Base-by-base conservation (phyloP, 2,888 invertebrate genomes). In the Phania funesta region DNA sequence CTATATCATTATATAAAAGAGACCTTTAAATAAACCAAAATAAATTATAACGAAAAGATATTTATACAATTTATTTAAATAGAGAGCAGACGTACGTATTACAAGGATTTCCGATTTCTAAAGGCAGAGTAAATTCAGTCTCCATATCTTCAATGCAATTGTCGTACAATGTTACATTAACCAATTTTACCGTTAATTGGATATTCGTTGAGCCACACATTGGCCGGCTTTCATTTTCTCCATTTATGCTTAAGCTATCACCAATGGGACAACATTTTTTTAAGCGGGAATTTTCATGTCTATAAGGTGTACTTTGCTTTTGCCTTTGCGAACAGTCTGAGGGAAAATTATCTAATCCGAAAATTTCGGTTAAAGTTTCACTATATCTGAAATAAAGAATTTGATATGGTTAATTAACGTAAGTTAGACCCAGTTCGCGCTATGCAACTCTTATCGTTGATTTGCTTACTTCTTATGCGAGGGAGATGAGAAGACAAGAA, bases 91-190 rank as follows among this genome's bases (percentile, higher is more conserved):
- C 87, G 85, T 86, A 90, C 90, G 87, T 87, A 84, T 90, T 90
- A 50, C 91, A 91, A 3, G 90, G 89, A 86, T 90, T 90, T 6
- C 89, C 90, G 56, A 90, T 88, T 76, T 88, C 88, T 38, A 87
- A 84, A 0, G 86, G 84, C 32, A 91, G 78, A 9, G 75, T 68
- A 0, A 90, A 84, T 2, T 62, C 46, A 2, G 84, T 77, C 83
- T 91, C 91, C 64, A 86, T 85, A 73, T 90, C 90, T 76, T 91
- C 91, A 32, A 91, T 91, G 80, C 91, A 91, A 64, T 90, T 88
- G 18, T 91, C 90, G 75, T 87, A 91, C 1, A 91, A 84, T 2
- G 87, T 87, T 1, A 89, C 90, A 50, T 86, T 88, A 20, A 91
- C 86, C 0, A 89, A 78, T 20, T 83, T 83, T 11, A 89, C 87